These are phyloP conservation scores for Tipula unca DNA, from an alignment of 2,888 invertebrate species.

Conservation along the genomic window DNA sequence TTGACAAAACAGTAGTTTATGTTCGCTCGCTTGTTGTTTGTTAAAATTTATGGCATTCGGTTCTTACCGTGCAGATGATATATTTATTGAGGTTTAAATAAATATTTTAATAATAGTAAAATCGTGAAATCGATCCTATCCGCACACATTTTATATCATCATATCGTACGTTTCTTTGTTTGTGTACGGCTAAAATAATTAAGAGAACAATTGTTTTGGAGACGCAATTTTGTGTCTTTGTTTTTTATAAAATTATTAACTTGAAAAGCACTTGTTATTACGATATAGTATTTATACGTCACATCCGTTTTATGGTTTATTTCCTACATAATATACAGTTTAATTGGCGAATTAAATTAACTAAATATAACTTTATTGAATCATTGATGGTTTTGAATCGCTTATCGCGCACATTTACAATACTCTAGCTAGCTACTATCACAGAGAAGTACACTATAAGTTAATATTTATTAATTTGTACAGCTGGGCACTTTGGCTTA, in stretches of 20 bases:
- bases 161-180: not conserved
- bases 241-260: not conserved
- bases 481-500: not conserved
- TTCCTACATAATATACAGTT: not conserved
- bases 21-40: not conserved
- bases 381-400: not conserved
- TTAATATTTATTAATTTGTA: not conserved
- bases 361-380: not conserved
- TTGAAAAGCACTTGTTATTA: not conserved
- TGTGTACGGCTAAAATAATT: not conserved
- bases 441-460: not conserved
- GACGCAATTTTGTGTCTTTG: not conserved
- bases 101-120: not conserved
- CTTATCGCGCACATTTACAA: not conserved
- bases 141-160: not conserved
- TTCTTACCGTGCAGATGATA: not conserved
- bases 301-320: not conserved
- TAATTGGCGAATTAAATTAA: not conserved
- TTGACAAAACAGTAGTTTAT: constrained; percentile 14
- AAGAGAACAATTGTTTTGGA: not conserved
- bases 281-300: not conserved
- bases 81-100: not conserved
- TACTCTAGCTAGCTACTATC: no score
- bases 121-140: not conserved
- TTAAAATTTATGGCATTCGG: not conserved